A percentile compares a stretch with the other conserved stretches of the same genome.
These are phyloP conservation scores for Drosophila atroscutellata DNA, from an alignment of 2,888 invertebrate genomes.

Conservation along the genomic window DNA sequence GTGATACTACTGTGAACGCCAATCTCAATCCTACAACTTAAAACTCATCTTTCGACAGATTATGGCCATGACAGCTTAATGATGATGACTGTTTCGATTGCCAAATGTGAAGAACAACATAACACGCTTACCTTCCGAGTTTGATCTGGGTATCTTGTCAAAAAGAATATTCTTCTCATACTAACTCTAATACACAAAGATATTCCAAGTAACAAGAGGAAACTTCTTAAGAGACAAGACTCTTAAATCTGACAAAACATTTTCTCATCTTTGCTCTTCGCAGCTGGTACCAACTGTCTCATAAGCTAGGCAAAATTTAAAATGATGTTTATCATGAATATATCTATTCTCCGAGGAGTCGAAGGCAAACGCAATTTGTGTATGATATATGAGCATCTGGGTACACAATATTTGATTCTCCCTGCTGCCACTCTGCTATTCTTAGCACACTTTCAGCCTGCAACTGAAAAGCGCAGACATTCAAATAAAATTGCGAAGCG, in stretches of 20 bases:
- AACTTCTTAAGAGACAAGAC: background rate
- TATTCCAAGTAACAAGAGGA: background rate
- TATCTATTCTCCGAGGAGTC: background rate
- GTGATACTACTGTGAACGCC: background rate
- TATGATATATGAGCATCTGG: background rate
- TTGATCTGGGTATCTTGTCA: background rate
- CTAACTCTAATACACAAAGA: background rate
- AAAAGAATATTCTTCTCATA: background rate
- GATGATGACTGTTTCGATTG: too few species aligned
- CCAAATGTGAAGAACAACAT: background rate
- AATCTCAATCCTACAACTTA: background rate
- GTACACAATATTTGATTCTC: background rate
- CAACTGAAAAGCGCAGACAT: slow-evolving; percentile 35
- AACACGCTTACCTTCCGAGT: background rate
- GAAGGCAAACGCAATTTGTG: background rate
- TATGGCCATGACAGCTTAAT: background rate
- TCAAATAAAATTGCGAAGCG: slow-evolving; percentile 15
- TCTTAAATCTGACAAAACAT: background rate
- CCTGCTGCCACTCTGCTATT: slow-evolving; percentile 5
- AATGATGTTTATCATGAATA: background rate
- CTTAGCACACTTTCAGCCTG: slow-evolving; percentile 25
- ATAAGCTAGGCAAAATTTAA: background rate
- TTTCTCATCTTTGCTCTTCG: background rate
- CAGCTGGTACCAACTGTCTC: background rate
- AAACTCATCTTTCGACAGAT: background rate